Conservation (phyloP, 2,113 vertebrate genomes). For the Grammomys surdaster region DNA sequence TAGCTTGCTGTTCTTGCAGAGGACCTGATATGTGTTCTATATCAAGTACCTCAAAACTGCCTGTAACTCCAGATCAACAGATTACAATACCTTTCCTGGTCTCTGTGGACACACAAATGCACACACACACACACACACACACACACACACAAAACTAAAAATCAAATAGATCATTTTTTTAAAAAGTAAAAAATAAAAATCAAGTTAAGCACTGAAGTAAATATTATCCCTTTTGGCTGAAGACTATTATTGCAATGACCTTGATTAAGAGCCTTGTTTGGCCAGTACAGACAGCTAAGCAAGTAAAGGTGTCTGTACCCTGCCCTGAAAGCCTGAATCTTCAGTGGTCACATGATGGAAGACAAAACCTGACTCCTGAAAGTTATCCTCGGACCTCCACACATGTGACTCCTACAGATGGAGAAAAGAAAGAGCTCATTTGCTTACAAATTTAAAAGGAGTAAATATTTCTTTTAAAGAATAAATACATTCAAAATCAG, state of each 20-base stretch:
- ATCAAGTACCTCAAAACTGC: not conserved
- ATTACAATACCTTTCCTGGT: not conserved
- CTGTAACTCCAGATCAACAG: not conserved
- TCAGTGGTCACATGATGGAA: not conserved
- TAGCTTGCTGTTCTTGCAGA: not conserved
- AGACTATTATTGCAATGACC: not conserved
- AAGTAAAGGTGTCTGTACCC: not conserved
- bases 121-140: accelerated
- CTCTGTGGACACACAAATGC: not conserved
- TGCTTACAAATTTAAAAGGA: not conserved
- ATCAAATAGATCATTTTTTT: not conserved
- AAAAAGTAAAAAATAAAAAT: not conserved
- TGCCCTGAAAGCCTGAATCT: not conserved
- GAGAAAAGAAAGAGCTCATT: not conserved
- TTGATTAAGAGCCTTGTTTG: not conserved
- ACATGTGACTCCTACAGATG: not conserved
- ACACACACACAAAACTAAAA: not conserved
- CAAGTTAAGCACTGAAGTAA: not conserved
- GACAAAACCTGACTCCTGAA: not conserved
- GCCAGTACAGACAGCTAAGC: not conserved
- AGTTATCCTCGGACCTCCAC: not conserved
- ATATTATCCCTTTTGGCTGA: not conserved
- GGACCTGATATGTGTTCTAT: no score
- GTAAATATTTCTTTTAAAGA: not conserved
- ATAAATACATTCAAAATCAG: not conserved